Evolutionary conservation across 2,797 vertebrate genomes (phyloP).

Genomic region (Propithecus perrieri): DNA sequence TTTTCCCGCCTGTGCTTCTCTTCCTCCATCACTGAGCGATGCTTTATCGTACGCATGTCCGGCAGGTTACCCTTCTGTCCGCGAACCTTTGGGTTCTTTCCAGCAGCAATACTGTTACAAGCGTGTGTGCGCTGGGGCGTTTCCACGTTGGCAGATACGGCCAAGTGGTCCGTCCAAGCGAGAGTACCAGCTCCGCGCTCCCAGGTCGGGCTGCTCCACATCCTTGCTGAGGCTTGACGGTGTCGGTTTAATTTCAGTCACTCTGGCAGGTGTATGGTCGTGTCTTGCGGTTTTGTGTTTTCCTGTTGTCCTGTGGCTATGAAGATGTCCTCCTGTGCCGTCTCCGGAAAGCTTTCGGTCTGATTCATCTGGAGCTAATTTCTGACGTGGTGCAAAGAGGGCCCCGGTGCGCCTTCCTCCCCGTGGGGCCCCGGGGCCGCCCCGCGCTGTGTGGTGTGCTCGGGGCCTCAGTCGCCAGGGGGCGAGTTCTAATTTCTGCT

Average conservation of each 20-base stretch:
- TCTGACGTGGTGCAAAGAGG: background rate
- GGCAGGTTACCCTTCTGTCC: background rate
- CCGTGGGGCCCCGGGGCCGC: background rate
- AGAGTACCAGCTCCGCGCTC: background rate
- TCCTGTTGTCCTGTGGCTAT: background rate
- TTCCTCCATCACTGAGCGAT: background rate
- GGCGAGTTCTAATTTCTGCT: background rate
- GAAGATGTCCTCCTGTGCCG: background rate
- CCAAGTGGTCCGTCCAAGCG: background rate
- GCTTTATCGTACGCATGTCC: background rate
- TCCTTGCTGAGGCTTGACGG: background rate
- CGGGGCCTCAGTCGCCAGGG: background rate
- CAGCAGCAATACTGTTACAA: too few relatives aligned
- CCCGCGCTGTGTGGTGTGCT: background rate
- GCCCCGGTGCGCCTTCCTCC: background rate
- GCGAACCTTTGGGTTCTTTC: background rate
- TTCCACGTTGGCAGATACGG: background rate
- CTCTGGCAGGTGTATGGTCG: background rate
- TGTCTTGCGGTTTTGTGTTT: background rate
- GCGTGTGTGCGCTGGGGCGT: too few relatives aligned
- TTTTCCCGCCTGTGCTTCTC: background rate
- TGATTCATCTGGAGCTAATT: background rate
- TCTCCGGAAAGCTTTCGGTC: background rate
- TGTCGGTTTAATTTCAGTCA: background rate
- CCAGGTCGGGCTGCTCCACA: background rate